A percentile compares a stretch with the other conserved stretches of the same genome.
These are phyloP conservation scores for Chaitophorus viminalis DNA, from an alignment of 2,888 invertebrate species.

Conservation along the genomic window DNA sequence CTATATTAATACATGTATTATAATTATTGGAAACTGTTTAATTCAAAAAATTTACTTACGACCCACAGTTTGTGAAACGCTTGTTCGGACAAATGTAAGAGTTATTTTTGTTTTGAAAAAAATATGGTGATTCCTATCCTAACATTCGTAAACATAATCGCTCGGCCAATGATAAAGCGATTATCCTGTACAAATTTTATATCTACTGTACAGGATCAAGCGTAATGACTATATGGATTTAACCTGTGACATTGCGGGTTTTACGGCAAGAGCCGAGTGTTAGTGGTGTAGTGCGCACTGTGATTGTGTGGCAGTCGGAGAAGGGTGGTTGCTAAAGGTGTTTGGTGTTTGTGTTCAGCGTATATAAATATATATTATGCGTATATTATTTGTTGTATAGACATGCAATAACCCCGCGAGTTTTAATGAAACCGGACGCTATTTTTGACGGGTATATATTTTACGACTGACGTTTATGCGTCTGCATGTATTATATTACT, in stretches of 20 bases:
- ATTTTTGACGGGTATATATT: background rate
- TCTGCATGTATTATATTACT: background rate
- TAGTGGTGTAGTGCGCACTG: background rate
- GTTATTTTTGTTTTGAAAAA: background rate
- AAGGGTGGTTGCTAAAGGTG: background rate
- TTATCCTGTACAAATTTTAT: background rate
- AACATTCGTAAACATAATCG: background rate
- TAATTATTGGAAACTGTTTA: no score
- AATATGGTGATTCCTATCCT: background rate
- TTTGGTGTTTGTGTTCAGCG: background rate
- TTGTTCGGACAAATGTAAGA: no score
- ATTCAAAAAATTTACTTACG: no score
- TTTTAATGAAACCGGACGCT: slow-evolving; percentile 36
- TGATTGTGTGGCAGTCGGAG: background rate
- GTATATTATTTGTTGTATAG: background rate
- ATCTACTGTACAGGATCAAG: background rate
- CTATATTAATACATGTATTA: no score
- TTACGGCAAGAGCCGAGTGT: background rate
- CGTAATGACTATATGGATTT: slow-evolving; percentile 43
- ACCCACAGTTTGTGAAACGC: no score
- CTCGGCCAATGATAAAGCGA: background rate
- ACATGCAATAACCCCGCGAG: background rate
- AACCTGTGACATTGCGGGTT: slow-evolving; percentile 24
- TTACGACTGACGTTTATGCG: background rate
- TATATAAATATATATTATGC: background rate